A percentile compares a stretch with the other conserved stretches of the same genome.
Conservation (phyloP, 2,797 vertebrate genomes). For the Picus viridis region DNA sequence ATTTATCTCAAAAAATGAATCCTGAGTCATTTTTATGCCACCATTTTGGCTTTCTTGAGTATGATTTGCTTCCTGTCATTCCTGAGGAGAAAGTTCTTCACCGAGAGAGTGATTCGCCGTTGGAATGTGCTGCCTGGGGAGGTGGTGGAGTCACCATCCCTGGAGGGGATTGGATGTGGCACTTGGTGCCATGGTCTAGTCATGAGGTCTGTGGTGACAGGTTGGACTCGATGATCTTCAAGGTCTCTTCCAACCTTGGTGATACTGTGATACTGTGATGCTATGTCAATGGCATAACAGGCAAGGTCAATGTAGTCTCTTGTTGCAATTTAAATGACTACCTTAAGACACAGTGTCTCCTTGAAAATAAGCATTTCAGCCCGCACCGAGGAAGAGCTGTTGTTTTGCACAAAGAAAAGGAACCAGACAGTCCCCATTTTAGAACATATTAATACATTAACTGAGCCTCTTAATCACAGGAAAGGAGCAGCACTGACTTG, state of each 20-base stretch:
- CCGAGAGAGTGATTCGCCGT: no score
- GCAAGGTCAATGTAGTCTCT: not conserved
- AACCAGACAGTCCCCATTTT: not conserved
- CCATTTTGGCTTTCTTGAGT: not conserved
- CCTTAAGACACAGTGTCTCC: constrained; percentile 16
- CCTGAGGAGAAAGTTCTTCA: no score
- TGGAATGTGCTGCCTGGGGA: no score
- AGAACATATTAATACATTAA: not conserved
- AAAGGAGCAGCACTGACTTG: not conserved
- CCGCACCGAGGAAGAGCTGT: not conserved
- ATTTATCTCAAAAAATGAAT: no score
- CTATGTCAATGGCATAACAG: not conserved
- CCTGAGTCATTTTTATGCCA: constrained; percentile 27
- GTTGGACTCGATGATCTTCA: no score
- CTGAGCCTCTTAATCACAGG: constrained; percentile 6
- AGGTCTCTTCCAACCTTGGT: no score
- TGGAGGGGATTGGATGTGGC: no score
- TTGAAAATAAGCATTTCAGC: not conserved
- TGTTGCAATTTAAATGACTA: constrained; percentile 6
- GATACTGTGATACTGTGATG: no score
- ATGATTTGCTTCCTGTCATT: not conserved
- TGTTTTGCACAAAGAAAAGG: constrained; percentile 1
- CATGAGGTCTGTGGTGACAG: no score
- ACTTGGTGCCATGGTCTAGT: no score
- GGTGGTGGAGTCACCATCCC: no score